Percentiles rank a stretch among this genome's conserved stretches.
Conservation (phyloP, 2,888 invertebrate species). For the Folsomia manolachei region DNA sequence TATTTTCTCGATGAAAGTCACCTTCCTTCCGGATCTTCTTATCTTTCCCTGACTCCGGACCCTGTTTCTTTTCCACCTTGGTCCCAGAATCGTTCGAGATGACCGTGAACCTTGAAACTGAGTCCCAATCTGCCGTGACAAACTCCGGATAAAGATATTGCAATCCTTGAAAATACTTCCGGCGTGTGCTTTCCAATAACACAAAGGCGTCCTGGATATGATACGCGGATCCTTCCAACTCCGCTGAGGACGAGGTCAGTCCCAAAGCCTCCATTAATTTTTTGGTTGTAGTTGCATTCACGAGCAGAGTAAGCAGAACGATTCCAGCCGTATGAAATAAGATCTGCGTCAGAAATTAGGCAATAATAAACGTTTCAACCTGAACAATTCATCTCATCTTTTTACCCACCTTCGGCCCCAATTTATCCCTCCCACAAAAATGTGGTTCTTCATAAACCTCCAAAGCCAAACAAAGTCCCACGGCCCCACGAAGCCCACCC, state of each 20-base stretch:
- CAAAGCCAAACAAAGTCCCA: constrained; percentile 62
- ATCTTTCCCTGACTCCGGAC: too few relatives aligned
- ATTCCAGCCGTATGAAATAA: constrained; percentile 62
- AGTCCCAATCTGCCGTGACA: constrained; percentile 59
- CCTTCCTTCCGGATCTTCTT: too few relatives aligned
- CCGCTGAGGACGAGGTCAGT: constrained; percentile 58
- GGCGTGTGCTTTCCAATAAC: not conserved
- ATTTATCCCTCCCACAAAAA: constrained; percentile 42
- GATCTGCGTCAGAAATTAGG: constrained; percentile 52
- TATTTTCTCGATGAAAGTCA: too few relatives aligned
- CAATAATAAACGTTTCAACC: not conserved
- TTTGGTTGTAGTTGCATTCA: constrained; percentile 62
- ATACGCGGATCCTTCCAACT: too few relatives aligned
- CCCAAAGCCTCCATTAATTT: constrained; percentile 60
- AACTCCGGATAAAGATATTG: constrained; percentile 56
- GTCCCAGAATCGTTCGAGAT: not conserved
- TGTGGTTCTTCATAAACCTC: constrained; percentile 59
- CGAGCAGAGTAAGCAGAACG: constrained; percentile 60
- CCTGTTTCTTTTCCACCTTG: too few relatives aligned
- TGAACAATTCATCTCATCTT: not conserved
- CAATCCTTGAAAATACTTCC: constrained; percentile 6
- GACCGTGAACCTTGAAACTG: constrained; percentile 57
- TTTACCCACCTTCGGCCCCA: constrained; percentile 46
- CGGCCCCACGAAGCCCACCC: constrained; percentile 63
- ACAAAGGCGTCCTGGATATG: constrained; percentile 59